Evolutionary conservation across 2,113 vertebrate genomes (phyloP).

Genomic region (Recurvirostra avosetta): DNA sequence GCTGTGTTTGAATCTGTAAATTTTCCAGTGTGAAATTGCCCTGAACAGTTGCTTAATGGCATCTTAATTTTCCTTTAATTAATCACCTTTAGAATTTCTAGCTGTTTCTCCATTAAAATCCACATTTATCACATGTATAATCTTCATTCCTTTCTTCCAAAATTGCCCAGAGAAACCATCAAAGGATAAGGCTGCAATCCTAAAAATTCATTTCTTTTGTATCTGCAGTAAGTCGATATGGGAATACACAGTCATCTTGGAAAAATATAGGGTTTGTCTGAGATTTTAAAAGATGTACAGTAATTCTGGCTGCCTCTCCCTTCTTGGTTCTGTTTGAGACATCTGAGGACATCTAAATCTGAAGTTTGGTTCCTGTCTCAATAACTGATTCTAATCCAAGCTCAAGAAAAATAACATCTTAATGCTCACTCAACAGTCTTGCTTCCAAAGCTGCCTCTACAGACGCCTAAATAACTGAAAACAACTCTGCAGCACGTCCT

Average conservation of each 20-base stretch:
- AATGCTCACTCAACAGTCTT: slow-evolving; percentile 20
- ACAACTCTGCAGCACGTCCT: neutral
- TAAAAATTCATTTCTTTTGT: neutral
- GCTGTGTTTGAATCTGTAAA: slow-evolving; percentile 48
- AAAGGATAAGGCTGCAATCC: neutral
- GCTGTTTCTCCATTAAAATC: slow-evolving; percentile 59
- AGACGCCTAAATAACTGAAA: slow-evolving; percentile 33
- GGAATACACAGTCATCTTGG: neutral
- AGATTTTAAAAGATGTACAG: neutral
- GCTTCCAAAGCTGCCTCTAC: neutral
- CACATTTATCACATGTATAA: slow-evolving; percentile 57
- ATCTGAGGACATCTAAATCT: slow-evolving; percentile 25
- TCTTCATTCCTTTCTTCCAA: slow-evolving; percentile 54
- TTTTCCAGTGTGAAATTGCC: slow-evolving; percentile 70
- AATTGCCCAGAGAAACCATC: slow-evolving; percentile 14
- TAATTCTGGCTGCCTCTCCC: neutral
- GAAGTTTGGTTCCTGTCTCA: slow-evolving; percentile 11
- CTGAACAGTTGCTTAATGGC: slow-evolving; percentile 75
- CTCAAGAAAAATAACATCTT: slow-evolving; percentile 39
- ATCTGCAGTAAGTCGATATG: neutral
- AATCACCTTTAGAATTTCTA: slow-evolving; percentile 72
- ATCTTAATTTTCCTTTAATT: slow-evolving; percentile 73
- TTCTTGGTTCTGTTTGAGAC: neutral
- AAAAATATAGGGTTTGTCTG: neutral
- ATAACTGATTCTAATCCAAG: slow-evolving; percentile 3